Evolutionary conservation across 2,888 invertebrate species (phyloP), one percentile per base, ranked within the genome.

Genomic region (Apamea anceps): DNA sequence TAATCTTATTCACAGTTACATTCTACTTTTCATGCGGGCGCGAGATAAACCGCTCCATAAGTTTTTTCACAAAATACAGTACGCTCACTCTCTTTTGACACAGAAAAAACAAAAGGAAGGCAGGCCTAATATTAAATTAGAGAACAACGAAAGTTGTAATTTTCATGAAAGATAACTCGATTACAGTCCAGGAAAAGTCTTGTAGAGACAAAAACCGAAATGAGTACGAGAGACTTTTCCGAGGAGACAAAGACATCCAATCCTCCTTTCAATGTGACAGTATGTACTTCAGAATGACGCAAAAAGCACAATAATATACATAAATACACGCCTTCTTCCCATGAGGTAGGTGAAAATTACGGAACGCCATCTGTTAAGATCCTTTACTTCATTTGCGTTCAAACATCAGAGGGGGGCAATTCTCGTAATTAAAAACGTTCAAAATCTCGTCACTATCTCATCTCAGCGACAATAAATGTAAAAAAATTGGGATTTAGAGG

Each of bases 231-330:
- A 73, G 66, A 65, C 13, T 42, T 77, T 67, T 57, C 67, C 10
- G 28, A 77, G 72, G 70, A 77, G 74, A 81, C 63, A 79, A 70
- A 77, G 74, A 80, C 63, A 79, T 83, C 72, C 83, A 89, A 80
- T 90, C 87, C 88, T 81, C 85, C 75, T 90, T 90, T 87, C 80
- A 88, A 79, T 87, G 86, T 77, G 74, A 75, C 72, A 77, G 79
- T 37, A 77, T 76, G 65, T 73, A 71, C 57, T 75, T 77, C 42
- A 12, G 37, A 70, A 73, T 74, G 72, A 42, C 32, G 13, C 4
- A 28, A 42, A 63, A 60, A 60, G 37, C 45, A 66, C 66, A 75
- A 57, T 76, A 81, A 75, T 71, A 63, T 45, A 75, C 3, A 48
- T 32, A 68, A 18, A 48, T 4, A 3, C 21, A 48, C 21, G 13